Conservation (phyloP, 2,888 invertebrate genomes). For the Archips xylosteana region DNA sequence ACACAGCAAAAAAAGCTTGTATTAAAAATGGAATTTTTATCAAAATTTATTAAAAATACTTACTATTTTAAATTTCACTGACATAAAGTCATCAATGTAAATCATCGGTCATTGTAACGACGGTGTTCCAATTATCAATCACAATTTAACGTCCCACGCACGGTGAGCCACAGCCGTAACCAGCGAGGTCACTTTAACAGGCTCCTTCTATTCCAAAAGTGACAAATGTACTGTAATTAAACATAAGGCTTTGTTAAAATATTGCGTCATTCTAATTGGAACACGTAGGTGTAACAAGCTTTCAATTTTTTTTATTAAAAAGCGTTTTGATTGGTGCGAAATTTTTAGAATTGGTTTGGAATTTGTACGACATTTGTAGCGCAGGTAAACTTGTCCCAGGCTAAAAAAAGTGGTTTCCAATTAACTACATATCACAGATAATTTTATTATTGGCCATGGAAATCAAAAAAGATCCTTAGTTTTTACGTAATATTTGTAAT, state of each 20-base stretch:
- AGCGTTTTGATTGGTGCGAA: too few relatives aligned
- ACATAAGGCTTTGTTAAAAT: not conserved
- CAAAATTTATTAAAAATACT: too few relatives aligned
- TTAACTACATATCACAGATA: too few relatives aligned
- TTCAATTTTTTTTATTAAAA: too few relatives aligned
- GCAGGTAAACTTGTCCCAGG: too few relatives aligned
- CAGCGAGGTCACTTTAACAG: not conserved
- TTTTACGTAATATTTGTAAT: too few relatives aligned
- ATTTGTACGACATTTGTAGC: too few relatives aligned
- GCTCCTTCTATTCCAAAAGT: not conserved
- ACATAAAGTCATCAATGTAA: conserved; percentile 16
- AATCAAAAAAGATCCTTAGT: too few relatives aligned
- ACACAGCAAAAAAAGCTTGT: too few relatives aligned
- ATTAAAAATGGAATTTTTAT: not conserved
- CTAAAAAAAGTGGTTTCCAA: too few relatives aligned
- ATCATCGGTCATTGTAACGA: conserved; percentile 20
- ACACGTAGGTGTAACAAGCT: not conserved
- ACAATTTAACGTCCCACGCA: conserved; percentile 22
- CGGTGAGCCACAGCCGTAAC: not conserved
- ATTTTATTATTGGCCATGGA: too few relatives aligned
- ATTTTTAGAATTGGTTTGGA: too few relatives aligned
- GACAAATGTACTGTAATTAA: not conserved
- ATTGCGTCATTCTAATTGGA: not conserved
- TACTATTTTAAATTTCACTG: not conserved
- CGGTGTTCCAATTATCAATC: conserved; percentile 42